phyloP scores from a whole-genome alignment of 2,113 vertebrate genomes.

The Alligator mississippiensis region DNA sequence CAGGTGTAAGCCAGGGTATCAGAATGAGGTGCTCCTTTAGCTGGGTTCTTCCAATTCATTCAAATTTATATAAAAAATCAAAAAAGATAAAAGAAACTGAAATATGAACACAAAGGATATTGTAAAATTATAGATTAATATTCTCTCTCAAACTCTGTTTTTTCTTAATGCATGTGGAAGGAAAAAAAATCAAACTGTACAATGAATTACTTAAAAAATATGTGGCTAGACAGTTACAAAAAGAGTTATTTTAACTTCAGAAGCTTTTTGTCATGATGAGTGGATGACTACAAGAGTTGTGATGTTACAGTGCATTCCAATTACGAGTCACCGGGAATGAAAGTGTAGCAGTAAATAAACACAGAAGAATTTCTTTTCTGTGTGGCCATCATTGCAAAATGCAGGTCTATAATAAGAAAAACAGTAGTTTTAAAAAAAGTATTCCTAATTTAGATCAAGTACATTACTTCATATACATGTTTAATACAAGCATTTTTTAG shows the following conservation, averaged over 20 bases:
- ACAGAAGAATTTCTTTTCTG: neutral
- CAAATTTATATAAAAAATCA: neutral
- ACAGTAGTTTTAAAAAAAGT: neutral
- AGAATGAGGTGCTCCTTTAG: neutral
- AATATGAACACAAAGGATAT: neutral
- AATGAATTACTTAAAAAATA: neutral
- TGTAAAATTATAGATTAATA: slow-evolving; percentile 10
- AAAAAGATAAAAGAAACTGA: neutral
- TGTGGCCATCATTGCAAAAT: neutral
- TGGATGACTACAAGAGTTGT: neutral
- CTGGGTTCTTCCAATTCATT: neutral
- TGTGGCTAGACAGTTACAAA: neutral
- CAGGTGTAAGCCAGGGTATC: neutral
- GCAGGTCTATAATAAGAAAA: neutral
- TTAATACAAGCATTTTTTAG: neutral
- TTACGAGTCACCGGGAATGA: neutral
- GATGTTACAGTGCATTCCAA: neutral
- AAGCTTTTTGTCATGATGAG: slow-evolving; percentile 12
- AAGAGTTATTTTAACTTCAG: slow-evolving; percentile 32
- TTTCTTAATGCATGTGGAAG: neutral
- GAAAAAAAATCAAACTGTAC: neutral
- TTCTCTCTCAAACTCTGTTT: neutral
- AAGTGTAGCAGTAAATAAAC: neutral
- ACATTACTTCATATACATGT: neutral
- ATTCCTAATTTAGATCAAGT: neutral